Percentiles rank a stretch among this genome's conserved stretches.
Conservation (phyloP, 2,797 vertebrate species). For the Botia kubotai region DNA sequence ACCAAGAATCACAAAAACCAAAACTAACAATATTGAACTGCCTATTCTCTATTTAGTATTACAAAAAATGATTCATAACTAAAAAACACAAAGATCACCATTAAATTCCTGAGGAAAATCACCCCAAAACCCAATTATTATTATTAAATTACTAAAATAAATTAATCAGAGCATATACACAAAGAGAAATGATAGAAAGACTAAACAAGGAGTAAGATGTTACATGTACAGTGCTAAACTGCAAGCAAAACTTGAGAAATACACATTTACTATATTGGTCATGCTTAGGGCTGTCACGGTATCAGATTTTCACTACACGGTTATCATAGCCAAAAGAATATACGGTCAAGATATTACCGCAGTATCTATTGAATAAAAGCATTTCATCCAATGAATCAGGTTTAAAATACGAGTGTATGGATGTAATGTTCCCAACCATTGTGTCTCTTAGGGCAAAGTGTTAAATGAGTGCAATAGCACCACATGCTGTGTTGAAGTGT, state of each 20-base stretch:
- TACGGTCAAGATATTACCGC: no score
- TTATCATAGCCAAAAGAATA: no score
- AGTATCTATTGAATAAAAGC: no score
- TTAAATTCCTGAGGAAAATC: conserved; percentile 17
- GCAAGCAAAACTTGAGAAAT: conserved; percentile 12
- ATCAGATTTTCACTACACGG: no score
- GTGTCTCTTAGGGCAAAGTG: no score
- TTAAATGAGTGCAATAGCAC: no score
- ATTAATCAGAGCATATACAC: neutral
- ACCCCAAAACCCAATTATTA: conserved; percentile 38
- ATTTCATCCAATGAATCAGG: no score
- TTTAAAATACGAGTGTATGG: no score
- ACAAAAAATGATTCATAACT: neutral
- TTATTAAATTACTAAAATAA: conserved; percentile 6
- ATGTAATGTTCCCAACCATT: no score
- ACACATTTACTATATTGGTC: neutral
- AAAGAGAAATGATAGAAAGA: conserved; percentile 4
- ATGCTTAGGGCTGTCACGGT: neutral
- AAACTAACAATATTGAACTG: conserved; percentile 1
- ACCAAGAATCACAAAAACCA: neutral
- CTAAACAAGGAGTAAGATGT: neutral
- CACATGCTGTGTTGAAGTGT: no score
- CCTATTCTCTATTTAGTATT: neutral
- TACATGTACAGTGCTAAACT: conserved; percentile 10
- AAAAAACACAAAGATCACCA: neutral